Percentiles rank a stretch among this genome's conserved stretches.
These are phyloP conservation scores for Ceriagrion tenellum DNA, from an alignment of 2,888 invertebrate genomes.

Conservation along the genomic window DNA sequence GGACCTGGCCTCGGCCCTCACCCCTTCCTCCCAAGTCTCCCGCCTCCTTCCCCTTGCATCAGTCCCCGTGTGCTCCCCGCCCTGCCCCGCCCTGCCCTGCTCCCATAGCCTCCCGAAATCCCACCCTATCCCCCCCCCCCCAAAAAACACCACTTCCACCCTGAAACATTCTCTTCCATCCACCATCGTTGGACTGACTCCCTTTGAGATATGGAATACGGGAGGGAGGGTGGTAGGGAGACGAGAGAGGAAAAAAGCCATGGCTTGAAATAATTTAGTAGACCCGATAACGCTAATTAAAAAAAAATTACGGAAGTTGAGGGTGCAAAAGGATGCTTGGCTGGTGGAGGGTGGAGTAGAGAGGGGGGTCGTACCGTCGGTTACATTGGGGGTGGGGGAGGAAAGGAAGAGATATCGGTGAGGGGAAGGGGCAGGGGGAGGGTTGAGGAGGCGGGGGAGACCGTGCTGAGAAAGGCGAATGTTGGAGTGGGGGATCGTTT, in stretches of 20 bases:
- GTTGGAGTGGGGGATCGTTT: background rate
- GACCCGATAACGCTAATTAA: conserved; percentile 77
- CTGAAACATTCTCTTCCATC: conserved; percentile 29
- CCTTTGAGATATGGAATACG: conserved; percentile 65
- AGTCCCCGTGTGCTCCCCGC: background rate
- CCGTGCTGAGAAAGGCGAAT: background rate
- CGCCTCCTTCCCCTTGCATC: conserved; percentile 2
- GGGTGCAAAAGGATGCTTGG: conserved; percentile 71
- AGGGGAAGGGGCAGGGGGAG: background rate
- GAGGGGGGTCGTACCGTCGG: background rate
- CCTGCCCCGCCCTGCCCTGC: background rate
- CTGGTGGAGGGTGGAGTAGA: background rate
- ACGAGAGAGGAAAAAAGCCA: conserved; percentile 62
- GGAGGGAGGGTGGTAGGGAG: background rate
- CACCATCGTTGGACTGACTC: conserved; percentile 24
- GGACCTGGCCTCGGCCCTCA: background rate
- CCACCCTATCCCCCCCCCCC: background rate
- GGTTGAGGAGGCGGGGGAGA: background rate
- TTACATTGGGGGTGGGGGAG: background rate
- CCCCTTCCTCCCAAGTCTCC: conserved; percentile 9
- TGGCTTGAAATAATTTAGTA: conserved; percentile 67
- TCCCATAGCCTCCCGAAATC: background rate
- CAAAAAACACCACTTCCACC: background rate
- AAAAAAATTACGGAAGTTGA: conserved; percentile 74
- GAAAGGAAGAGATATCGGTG: background rate